Evolutionary conservation across 2,888 invertebrate genomes (phyloP).

Genomic region (Hololepta plana): DNA sequence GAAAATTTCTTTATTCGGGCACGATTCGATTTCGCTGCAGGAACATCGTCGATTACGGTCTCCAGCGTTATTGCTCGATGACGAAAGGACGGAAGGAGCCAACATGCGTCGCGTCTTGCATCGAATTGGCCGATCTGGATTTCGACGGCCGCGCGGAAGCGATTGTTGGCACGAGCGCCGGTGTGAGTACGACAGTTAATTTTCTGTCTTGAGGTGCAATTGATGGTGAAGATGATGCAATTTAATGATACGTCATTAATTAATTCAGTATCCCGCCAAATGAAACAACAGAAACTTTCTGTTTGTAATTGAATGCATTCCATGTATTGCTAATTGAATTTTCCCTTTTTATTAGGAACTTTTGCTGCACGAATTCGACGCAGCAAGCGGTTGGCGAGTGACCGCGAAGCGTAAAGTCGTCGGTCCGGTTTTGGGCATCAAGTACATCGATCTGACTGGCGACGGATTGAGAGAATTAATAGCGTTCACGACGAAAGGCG

Average conservation of each 20-base stretch:
- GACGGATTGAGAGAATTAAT: constrained; percentile 48
- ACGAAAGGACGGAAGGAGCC: constrained; percentile 32
- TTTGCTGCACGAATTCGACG: constrained; percentile 30
- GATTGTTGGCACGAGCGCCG: constrained; percentile 48
- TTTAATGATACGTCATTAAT: too few relatives aligned
- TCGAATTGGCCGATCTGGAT: constrained; percentile 46
- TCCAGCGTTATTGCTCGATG: too few relatives aligned
- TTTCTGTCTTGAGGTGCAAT: too few relatives aligned
- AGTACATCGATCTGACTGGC: constrained; percentile 41
- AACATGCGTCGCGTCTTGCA: constrained; percentile 39
- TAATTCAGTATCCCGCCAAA: too few relatives aligned
- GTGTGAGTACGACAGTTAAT: constrained; percentile 26
- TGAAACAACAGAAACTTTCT: too few relatives aligned
- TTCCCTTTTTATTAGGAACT: constrained; percentile 26
- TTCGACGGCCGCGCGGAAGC: constrained; percentile 53
- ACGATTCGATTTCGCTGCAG: background rate
- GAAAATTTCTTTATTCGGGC: background rate
- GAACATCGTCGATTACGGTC: too few relatives aligned
- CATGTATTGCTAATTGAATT: too few relatives aligned
- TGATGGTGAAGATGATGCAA: too few relatives aligned
- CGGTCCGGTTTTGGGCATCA: constrained; percentile 40
- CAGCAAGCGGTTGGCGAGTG: constrained; percentile 27
- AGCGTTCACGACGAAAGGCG: constrained; percentile 43
- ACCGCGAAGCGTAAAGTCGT: constrained; percentile 35
- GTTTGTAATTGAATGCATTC: too few relatives aligned